These are phyloP conservation scores for Pocillopora verrucosa DNA, from an alignment of 64 coral and sea anemone species.

Conservation along the genomic window DNA sequence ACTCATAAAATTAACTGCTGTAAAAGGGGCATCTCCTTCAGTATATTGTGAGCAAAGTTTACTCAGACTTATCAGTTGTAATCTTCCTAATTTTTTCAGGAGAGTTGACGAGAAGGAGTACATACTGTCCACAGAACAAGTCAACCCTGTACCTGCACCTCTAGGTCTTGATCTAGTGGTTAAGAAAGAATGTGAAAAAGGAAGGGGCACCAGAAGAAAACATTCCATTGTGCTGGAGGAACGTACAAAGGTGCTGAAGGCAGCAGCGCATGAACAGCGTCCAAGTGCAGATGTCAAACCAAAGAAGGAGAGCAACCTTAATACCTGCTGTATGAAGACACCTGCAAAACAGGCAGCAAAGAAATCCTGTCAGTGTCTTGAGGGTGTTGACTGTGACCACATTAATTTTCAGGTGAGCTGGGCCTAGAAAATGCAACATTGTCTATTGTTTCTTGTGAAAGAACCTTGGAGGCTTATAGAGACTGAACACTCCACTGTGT, in stretches of 20 bases:
- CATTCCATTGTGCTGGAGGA: slow-evolving; percentile 82
- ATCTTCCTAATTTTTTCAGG: slow-evolving; percentile 19
- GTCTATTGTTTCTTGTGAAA: no score
- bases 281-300: not conserved
- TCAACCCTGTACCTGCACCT: slow-evolving; percentile 52
- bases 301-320: slow-evolving; percentile 13
- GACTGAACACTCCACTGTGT: no score
- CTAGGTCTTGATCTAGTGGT: slow-evolving; percentile 57
- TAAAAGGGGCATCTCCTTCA: no score
- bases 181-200: slow-evolving; percentile 51
- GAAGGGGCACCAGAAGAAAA: slow-evolving; percentile 33
- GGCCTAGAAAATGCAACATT: not conserved
- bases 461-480: no score
- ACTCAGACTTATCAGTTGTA: not conserved
- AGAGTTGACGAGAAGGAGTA: slow-evolving; percentile 21
- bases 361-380: slow-evolving; percentile 70
- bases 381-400: slow-evolving; percentile 81
- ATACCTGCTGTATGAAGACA: not conserved
- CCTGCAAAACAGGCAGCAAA: slow-evolving; percentile 22
- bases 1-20: no score
- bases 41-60: no score
- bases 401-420: slow-evolving; percentile 82
- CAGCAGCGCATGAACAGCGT: slow-evolving; percentile 26
- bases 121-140: slow-evolving; percentile 74
- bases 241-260: slow-evolving; percentile 68